phyloP scores from a whole-genome alignment of 2,888 invertebrate species.

The Melanotus villosus region DNA sequence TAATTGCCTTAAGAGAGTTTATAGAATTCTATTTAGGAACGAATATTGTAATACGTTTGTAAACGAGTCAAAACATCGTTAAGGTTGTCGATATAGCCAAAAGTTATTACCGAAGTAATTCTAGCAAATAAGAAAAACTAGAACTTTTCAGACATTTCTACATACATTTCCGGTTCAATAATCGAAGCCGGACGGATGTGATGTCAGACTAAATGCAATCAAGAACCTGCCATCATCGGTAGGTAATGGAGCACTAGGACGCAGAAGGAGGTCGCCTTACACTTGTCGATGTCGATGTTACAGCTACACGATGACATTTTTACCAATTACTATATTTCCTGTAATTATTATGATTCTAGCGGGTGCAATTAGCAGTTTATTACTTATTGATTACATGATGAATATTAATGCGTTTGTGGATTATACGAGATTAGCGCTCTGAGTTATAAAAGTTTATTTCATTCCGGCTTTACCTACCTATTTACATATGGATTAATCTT shows the following conservation, averaged over 20 bases:
- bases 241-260: conserved; percentile 48
- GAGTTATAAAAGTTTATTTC: not conserved
- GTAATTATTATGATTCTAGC: not conserved
- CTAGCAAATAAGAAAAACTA: no score
- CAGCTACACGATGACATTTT: not conserved
- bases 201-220: conserved; percentile 29
- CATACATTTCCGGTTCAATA: conserved; percentile 27
- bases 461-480: not conserved
- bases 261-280: conserved; percentile 47
- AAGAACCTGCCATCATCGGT: conserved; percentile 28
- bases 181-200: conserved; percentile 19
- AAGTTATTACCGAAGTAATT: no score
- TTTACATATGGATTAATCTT: not conserved
- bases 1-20: no score
- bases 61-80: no score
- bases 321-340: not conserved
- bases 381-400: not conserved
- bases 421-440: not conserved
- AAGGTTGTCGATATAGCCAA: no score
- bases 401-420: not conserved
- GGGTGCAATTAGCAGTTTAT: not conserved
- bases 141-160: conserved; percentile 9
- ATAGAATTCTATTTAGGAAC: no score
- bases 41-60: no score
- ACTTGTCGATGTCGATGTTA: not conserved